Evolutionary conservation across 2,797 vertebrate genomes (phyloP).

Genomic region (Pitangus sulphuratus): DNA sequence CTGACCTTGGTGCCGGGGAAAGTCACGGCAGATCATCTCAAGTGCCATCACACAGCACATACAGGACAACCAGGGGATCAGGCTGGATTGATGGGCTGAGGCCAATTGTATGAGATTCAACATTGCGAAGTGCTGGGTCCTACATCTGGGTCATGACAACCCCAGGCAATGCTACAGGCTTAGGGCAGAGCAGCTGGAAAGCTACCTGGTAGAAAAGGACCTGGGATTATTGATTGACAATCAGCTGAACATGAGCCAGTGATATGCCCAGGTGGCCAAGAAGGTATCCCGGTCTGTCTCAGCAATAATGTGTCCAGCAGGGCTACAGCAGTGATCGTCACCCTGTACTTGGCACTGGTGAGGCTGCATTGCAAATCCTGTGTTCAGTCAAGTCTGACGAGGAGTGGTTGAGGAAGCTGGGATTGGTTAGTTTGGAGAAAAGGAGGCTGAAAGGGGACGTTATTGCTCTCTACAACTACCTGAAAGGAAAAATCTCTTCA

Average conservation of each 20-base stretch:
- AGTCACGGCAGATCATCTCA: background rate
- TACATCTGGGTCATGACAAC: background rate
- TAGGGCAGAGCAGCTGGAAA: background rate
- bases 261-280: background rate
- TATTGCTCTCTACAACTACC: background rate
- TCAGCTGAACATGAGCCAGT: background rate
- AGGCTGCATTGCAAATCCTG: background rate
- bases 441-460: background rate
- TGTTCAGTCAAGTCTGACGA: background rate
- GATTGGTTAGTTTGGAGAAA: background rate
- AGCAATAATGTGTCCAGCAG: background rate
- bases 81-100: background rate
- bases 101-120: background rate
- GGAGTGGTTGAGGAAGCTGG: background rate
- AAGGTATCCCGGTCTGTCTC: background rate
- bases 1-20: background rate
- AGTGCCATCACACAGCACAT: background rate
- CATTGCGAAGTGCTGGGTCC: background rate
- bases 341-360: background rate
- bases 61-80: background rate
- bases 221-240: background rate
- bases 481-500: background rate
- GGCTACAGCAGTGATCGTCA: accelerated
- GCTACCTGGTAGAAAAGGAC: background rate
- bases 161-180: background rate